Conservation (phyloP, 2,888 invertebrate genomes). For the Caenorhabditis sp. region DNA sequence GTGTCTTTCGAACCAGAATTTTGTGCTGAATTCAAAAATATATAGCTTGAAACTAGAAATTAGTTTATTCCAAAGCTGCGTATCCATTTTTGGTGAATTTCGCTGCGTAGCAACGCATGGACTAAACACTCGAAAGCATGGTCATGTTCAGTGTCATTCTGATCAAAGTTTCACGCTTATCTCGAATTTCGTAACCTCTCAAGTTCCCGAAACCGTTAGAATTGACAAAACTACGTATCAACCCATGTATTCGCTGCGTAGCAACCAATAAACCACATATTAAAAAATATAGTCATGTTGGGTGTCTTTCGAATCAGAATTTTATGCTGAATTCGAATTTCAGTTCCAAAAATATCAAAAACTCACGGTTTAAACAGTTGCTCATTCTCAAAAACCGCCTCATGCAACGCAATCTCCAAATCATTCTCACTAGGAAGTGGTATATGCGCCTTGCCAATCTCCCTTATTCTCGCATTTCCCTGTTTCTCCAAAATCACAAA, state of each 20-base stretch:
- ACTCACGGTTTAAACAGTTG: slow-evolving; percentile 17
- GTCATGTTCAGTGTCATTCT: not conserved
- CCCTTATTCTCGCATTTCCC: slow-evolving; percentile 8
- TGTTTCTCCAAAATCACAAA: slow-evolving; percentile 19
- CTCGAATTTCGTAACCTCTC: too few species aligned
- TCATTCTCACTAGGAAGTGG: slow-evolving; percentile 25
- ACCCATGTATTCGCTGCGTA: not conserved
- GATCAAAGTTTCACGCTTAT: not conserved
- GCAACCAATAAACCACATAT: not conserved
- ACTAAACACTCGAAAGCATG: not conserved
- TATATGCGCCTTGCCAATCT: slow-evolving; percentile 22
- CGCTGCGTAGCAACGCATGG: not conserved
- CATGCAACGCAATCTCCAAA: slow-evolving; percentile 24
- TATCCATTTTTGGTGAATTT: too few species aligned
- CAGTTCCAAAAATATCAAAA: too few species aligned
- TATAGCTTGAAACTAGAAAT: too few species aligned
- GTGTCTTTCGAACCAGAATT: not conserved
- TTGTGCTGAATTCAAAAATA: not conserved
- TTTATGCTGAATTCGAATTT: not conserved
- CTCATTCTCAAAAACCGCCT: slow-evolving; percentile 25
- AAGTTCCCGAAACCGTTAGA: too few species aligned
- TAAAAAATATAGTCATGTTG: not conserved
- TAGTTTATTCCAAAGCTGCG: too few species aligned
- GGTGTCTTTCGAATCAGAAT: not conserved
- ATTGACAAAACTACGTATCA: too few species aligned